Conservation (phyloP, 1,140 invertebrate genomes). For the Lanistes nyassanus region DNA sequence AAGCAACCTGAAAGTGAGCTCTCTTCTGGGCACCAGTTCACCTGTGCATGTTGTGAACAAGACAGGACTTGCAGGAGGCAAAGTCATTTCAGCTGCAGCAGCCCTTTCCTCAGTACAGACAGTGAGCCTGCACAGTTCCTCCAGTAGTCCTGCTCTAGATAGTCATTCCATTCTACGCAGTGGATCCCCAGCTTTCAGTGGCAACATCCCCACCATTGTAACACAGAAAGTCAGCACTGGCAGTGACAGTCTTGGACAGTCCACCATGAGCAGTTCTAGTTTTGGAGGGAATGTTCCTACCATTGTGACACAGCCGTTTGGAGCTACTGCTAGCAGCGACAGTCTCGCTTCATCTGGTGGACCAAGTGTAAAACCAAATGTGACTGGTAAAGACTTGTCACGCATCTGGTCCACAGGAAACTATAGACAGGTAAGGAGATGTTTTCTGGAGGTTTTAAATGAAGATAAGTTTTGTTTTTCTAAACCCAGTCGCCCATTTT, state of each 20-base stretch:
- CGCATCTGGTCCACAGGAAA: slow-evolving; percentile 61
- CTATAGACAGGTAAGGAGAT: slow-evolving; percentile 42
- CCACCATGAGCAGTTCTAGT: background rate
- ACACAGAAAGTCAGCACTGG: background rate
- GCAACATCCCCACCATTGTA: slow-evolving; percentile 27
- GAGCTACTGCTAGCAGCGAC: background rate
- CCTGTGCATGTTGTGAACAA: slow-evolving; percentile 37
- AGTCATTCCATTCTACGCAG: slow-evolving; percentile 8
- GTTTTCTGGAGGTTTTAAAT: background rate
- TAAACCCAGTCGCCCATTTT: too few relatives aligned
- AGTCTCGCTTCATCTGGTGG: background rate
- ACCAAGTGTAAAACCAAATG: slow-evolving; percentile 35
- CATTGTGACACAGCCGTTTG: too few relatives aligned
- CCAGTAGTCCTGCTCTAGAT: background rate
- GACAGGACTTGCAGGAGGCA: slow-evolving; percentile 22
- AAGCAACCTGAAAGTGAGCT: background rate
- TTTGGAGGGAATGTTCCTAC: background rate
- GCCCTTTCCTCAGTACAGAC: slow-evolving; percentile 4
- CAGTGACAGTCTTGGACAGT: background rate
- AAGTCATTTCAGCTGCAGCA: slow-evolving; percentile 21
- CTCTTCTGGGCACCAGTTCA: slow-evolving; percentile 18
- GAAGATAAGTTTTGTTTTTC: background rate
- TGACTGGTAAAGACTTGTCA: slow-evolving; percentile 55
- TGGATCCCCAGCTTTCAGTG: slow-evolving; percentile 1
- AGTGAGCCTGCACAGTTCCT: background rate